Conservation (phyloP, 2,113 vertebrate species). For the Xerus inauris region DNA sequence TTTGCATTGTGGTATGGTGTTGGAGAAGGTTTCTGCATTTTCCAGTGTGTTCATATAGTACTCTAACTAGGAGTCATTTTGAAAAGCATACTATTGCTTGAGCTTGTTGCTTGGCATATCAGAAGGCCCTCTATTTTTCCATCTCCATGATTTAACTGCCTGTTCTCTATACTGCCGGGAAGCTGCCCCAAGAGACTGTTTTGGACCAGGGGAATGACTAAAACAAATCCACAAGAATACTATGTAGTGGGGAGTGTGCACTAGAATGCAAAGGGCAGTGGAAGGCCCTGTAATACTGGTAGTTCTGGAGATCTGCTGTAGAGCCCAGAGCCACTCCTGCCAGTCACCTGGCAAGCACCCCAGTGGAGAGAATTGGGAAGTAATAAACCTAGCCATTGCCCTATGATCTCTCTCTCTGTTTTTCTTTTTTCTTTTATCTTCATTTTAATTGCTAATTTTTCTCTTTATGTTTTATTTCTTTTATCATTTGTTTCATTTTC, state of each 20-base stretch:
- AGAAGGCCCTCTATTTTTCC: neutral
- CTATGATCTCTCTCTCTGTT: neutral
- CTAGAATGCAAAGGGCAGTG: neutral
- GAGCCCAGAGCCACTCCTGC: neutral
- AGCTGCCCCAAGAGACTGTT: neutral
- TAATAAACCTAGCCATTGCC: neutral
- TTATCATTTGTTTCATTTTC: neutral
- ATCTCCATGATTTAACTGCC: neutral
- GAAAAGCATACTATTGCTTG: neutral
- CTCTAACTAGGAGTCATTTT: neutral
- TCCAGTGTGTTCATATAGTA: neutral
- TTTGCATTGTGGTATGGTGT: neutral
- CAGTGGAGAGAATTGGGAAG: neutral
- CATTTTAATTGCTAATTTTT: neutral
- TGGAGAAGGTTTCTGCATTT: neutral
- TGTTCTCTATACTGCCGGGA: neutral
- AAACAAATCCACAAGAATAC: neutral
- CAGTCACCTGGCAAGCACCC: neutral
- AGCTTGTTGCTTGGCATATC: neutral
- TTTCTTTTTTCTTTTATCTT: neutral
- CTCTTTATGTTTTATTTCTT: neutral
- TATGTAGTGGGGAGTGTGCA: neutral
- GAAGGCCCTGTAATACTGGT: neutral
- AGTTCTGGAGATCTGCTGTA: neutral
- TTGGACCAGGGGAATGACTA: neutral